A percentile compares a stretch with the other conserved stretches of the same genome.
phyloP scores from a whole-genome alignment of 1,140 invertebrate species.

The Pinna nobilis region DNA sequence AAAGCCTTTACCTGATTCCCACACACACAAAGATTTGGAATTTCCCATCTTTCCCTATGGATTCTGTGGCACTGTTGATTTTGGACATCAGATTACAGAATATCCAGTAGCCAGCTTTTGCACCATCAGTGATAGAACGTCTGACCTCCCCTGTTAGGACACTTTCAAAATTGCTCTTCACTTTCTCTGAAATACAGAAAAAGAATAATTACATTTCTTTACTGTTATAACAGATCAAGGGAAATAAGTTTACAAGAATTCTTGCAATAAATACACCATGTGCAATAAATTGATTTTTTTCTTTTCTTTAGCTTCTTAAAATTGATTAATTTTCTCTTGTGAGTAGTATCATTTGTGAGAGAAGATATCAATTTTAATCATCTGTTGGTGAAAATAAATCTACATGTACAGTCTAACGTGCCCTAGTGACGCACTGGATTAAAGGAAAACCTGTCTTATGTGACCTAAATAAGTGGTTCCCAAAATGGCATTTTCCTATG shows the following conservation, averaged over 20 bases:
- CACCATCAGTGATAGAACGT: constrained; percentile 54
- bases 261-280: too few species aligned
- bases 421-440: too few species aligned
- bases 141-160: constrained; percentile 70
- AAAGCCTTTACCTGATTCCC: constrained; percentile 82
- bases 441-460: too few species aligned
- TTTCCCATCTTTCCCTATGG: constrained; percentile 97
- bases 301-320: too few species aligned
- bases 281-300: too few species aligned
- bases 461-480: too few species aligned
- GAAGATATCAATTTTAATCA: too few species aligned
- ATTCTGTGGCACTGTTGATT: constrained; percentile 87
- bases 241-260: neutral
- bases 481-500: too few species aligned
- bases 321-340: too few species aligned
- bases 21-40: constrained; percentile 98
- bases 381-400: too few species aligned
- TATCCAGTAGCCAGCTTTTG: constrained; percentile 72
- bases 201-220: neutral
- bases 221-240: neutral
- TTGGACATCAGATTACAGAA: constrained; percentile 77
- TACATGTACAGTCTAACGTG: too few species aligned
- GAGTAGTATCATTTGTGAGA: too few species aligned
- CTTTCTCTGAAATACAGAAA: constrained; percentile 81
- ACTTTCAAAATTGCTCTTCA: constrained; percentile 88